Percentiles rank a stretch among this genome's conserved stretches.
Conservation (phyloP, 2,797 vertebrate species). For the Gallirallus australis region DNA sequence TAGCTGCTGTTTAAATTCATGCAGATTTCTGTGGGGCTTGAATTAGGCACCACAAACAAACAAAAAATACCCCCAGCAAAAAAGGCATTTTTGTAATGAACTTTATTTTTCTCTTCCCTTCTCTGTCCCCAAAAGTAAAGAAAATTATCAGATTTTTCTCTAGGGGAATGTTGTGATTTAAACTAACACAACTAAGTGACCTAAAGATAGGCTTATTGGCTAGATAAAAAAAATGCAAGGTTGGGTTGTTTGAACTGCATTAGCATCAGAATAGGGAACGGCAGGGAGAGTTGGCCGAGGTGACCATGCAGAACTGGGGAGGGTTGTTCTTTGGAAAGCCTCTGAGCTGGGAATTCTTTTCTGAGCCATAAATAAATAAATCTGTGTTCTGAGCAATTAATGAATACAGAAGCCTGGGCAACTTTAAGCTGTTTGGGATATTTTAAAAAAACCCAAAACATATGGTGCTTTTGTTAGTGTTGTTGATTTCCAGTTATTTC, state of each 20-base stretch:
- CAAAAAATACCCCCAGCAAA: not conserved
- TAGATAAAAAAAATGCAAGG: conserved; percentile 34
- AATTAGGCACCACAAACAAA: not conserved
- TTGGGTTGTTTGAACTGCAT: conserved; percentile 68
- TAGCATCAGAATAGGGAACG: conserved; percentile 71
- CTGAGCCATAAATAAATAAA: conserved; percentile 39
- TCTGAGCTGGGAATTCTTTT: conserved; percentile 47
- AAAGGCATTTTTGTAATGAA: not conserved
- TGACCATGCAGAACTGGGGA: conserved; percentile 54
- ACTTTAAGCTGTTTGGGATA: conserved; percentile 14
- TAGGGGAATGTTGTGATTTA: conserved; percentile 43
- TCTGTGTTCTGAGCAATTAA: conserved; percentile 25
- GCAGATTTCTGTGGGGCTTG: not conserved
- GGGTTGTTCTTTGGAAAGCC: conserved; percentile 47
- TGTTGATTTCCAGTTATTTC: not conserved
- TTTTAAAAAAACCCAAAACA: not conserved
- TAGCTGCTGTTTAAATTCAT: not conserved
- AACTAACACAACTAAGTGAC: conserved; percentile 37
- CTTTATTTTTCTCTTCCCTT: not conserved
- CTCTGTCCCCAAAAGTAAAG: not conserved
- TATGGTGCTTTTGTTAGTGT: not conserved
- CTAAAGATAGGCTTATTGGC: conserved; percentile 48
- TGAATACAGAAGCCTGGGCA: conserved; percentile 3
- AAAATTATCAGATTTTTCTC: conserved; percentile 34
- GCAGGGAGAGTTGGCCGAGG: conserved; percentile 10